Evolutionary conservation across 2,113 vertebrate species (phyloP).

Genomic region (Cygnus atratus): DNA sequence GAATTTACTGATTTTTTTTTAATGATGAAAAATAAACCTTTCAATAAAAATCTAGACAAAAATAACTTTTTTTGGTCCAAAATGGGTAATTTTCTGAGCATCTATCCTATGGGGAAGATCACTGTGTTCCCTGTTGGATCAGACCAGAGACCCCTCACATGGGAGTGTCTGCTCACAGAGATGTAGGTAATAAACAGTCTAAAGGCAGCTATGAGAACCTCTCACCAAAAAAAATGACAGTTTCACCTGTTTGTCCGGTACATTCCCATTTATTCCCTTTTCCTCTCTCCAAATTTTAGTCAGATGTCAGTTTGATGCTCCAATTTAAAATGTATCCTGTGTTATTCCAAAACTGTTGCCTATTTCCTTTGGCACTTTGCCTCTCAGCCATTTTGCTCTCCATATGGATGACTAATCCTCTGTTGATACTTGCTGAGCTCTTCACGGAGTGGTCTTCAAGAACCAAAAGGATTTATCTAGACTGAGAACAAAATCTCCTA

Average conservation of each 20-base stretch:
- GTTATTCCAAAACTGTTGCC: not conserved
- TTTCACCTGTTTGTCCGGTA: not conserved
- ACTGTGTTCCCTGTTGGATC: not conserved
- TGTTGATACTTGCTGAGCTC: not conserved
- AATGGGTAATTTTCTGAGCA: not conserved
- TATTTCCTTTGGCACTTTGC: not conserved
- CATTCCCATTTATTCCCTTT: not conserved
- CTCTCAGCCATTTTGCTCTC: not conserved
- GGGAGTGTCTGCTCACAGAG: not conserved
- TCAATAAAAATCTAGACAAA: not conserved
- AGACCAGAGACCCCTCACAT: not conserved
- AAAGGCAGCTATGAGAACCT: not conserved
- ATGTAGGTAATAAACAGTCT: not conserved
- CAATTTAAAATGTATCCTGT: not conserved
- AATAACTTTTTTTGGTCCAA: not conserved
- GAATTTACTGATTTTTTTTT: not conserved
- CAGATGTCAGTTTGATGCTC: not conserved
- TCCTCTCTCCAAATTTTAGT: not conserved
- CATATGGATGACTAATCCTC: not conserved
- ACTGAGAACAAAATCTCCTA: not conserved
- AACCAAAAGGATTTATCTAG: not conserved
- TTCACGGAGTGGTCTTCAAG: not conserved
- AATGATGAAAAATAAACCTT: not conserved
- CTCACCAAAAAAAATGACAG: not conserved
- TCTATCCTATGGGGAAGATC: not conserved